Percentiles rank a stretch among this genome's conserved stretches.
Evolutionary conservation across 2,797 vertebrate species (phyloP).

Genomic region (Arctocebus calabarensis): DNA sequence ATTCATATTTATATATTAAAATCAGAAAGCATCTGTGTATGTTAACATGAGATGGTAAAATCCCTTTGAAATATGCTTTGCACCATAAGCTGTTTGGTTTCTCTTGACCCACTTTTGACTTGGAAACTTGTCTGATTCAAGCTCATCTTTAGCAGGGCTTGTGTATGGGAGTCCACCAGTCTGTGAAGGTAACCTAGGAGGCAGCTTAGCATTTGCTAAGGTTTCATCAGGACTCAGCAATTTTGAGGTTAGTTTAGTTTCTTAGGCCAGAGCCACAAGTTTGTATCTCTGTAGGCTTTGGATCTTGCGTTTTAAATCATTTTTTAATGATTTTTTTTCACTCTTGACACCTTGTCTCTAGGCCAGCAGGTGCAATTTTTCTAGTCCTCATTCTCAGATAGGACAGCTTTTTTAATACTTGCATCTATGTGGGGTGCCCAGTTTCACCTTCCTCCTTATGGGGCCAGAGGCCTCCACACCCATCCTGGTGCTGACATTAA

Average conservation of each 20-base stretch:
- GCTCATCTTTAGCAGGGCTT: background rate
- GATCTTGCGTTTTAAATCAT: background rate
- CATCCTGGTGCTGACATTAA: background rate
- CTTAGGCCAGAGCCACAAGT: background rate
- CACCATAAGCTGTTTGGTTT: background rate
- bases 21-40: slow-evolving; percentile 15
- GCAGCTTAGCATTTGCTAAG: background rate
- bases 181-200: too few relatives aligned
- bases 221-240: background rate
- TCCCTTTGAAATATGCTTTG: background rate
- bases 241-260: background rate
- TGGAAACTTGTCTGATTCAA: background rate
- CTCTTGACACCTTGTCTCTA: background rate
- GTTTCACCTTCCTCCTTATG: background rate
- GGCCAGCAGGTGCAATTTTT: background rate
- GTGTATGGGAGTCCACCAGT: background rate
- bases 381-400: background rate
- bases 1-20: background rate
- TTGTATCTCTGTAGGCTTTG: background rate
- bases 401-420: background rate
- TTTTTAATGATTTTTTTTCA: background rate
- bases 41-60: slow-evolving; percentile 32
- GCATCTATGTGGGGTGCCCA: background rate
- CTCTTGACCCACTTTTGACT: background rate
- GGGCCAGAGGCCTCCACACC: background rate